Percentiles rank a stretch among this genome's conserved stretches.
Conservation (phyloP, 92 coral and sea anemone genomes). For the Umimayanthus kanabou region DNA sequence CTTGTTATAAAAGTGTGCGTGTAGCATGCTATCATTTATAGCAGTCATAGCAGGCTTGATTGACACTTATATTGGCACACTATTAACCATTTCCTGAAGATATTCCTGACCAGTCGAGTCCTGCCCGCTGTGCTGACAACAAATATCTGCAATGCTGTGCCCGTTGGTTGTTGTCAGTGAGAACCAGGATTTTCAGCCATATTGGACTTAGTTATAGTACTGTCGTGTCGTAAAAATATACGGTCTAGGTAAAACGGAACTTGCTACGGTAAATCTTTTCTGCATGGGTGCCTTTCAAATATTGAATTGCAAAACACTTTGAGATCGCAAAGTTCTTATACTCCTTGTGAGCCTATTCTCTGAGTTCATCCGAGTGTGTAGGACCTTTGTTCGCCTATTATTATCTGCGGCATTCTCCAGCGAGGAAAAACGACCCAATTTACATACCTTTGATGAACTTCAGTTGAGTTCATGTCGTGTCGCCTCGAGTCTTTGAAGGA, state of each 20-base stretch:
- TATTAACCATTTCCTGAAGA: too few relatives aligned
- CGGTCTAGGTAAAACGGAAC: neutral
- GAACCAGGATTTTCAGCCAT: too few relatives aligned
- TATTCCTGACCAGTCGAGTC: too few relatives aligned
- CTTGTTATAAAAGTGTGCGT: too few relatives aligned
- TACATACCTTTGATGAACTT: slow-evolving; percentile 3
- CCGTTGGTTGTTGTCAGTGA: too few relatives aligned
- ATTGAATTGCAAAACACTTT: slow-evolving; percentile 4
- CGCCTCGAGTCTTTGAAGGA: neutral
- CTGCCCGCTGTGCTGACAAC: too few relatives aligned
- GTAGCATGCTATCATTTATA: too few relatives aligned
- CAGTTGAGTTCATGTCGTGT: neutral
- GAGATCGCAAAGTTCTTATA: neutral
- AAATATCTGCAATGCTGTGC: too few relatives aligned
- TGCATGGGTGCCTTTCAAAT: slow-evolving; percentile 2
- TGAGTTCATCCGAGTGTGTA: slow-evolving; percentile 9
- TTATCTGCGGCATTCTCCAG: slow-evolving; percentile 20
- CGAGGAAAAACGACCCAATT: slow-evolving; percentile 7
- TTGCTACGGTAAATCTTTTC: neutral
- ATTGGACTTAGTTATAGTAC: too few relatives aligned
- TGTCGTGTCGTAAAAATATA: too few relatives aligned
- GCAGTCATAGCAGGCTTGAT: too few relatives aligned
- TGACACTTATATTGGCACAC: too few relatives aligned
- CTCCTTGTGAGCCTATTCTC: neutral
- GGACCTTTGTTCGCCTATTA: neutral